A percentile compares a stretch with the other conserved stretches of the same genome.
These are phyloP conservation scores for Nylanderia fulva DNA, from an alignment of 1,140 invertebrate species.

Conservation along the genomic window DNA sequence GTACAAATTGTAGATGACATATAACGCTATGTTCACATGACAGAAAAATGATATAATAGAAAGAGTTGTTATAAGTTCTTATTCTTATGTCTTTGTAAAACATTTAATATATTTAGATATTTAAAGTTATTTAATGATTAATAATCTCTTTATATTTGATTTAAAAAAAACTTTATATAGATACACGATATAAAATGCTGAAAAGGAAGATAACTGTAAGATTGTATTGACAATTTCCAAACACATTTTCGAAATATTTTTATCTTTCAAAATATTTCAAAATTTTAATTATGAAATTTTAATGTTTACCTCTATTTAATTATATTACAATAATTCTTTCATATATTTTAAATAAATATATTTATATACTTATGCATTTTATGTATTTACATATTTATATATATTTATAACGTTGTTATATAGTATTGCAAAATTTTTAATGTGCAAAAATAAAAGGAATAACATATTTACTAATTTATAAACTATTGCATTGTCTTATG, in stretches of 20 bases:
- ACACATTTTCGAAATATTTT: background rate
- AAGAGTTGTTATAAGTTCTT: slow-evolving; percentile 1
- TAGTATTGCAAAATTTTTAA: background rate
- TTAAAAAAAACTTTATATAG: background rate
- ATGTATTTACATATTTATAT: too few species aligned
- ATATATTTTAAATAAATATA: background rate
- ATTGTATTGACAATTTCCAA: background rate
- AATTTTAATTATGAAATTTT: background rate
- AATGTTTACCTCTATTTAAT: too few species aligned
- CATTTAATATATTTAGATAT: slow-evolving; percentile 14
- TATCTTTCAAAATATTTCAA: background rate
- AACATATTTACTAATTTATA: background rate
- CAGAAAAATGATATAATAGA: slow-evolving; percentile 23
- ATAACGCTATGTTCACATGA: slow-evolving; percentile 12
- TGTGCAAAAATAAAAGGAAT: background rate
- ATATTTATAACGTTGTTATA: background rate
- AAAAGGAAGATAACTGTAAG: slow-evolving; percentile 41
- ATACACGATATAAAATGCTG: slow-evolving; percentile 32
- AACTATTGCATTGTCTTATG: background rate
- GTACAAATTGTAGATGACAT: background rate
- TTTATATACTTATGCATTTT: too few species aligned
- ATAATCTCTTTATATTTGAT: background rate
- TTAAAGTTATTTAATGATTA: background rate
- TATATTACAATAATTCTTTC: background rate
- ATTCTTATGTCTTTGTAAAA: background rate